Evolutionary conservation across 1,140 invertebrate species (phyloP), one percentile per base, ranked within the genome.

Genomic region (Melitaea cinxia): DNA sequence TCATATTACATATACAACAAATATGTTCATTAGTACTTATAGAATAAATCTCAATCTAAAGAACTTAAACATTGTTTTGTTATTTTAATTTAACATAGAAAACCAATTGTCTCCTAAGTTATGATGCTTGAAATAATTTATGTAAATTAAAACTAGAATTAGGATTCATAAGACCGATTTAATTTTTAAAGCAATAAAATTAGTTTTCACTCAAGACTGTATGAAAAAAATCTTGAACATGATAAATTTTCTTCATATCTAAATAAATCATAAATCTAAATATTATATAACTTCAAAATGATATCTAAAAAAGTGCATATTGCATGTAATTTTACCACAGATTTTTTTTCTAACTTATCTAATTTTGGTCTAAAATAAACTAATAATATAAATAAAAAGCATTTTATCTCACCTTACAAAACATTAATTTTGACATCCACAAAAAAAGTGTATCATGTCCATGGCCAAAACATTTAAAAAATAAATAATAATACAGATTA

Each of bases 91-190:
- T 17, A 1, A 42, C 6, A 15, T 17, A 1, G 17, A 42, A 17
- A 42, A 42, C 17, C 15, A 42, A 42, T 7, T 1, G 15, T 42
- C 15, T 7, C 15, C 5, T 7, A 39, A 39, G 3, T 26, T 55
- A 14, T 55, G 53, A 55, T 55, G 33, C 37, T 55, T 55, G 30
- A 54, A 54, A 35, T 21, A 6, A 21, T 14, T 55, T 23, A 35
- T 54, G 17, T 54, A 17, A 35, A 10, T 37, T 54, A 33, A 33
- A 9, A 35, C 3, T 0, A 37, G 9, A 4, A 14, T 14, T 17
- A 17, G 37, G 4, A 42, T 7, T 42, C 14, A 42, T 42, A 7
- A 17, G 17, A 0, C 37, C 17, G 1, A 42, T 2, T 14, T 37
- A 33, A 9, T 42, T 42, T 39, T 17, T 42, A 17, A 7, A 1